These are phyloP conservation scores for Hipparchia sbordonii DNA, from an alignment of 2,888 invertebrate species.

Conservation along the genomic window DNA sequence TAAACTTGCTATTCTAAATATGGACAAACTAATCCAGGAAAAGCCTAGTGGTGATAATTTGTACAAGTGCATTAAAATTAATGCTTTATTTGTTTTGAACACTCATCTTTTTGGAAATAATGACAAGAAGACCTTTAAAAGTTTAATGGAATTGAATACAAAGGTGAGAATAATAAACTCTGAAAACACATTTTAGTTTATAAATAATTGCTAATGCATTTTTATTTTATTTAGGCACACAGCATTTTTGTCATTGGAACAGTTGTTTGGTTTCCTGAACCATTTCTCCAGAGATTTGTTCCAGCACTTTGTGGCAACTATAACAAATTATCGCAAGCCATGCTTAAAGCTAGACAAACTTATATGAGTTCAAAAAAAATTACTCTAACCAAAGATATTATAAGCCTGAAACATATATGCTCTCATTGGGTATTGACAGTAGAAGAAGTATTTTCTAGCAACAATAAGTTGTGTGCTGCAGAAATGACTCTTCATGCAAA, in stretches of 20 bases:
- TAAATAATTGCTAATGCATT: slow-evolving; percentile 12
- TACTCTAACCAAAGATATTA: slow-evolving; percentile 85
- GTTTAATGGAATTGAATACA: slow-evolving; percentile 88
- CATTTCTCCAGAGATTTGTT: slow-evolving; percentile 87
- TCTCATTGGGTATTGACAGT: slow-evolving; percentile 68
- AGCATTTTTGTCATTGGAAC: slow-evolving; percentile 91
- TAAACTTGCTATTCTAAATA: slow-evolving; percentile 82
- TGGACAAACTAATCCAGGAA: slow-evolving; percentile 81
- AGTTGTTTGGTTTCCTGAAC: slow-evolving; percentile 92
- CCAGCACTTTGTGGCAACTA: slow-evolving; percentile 81
- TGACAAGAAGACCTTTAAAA: slow-evolving; percentile 89
- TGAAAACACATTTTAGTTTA: slow-evolving; percentile 14
- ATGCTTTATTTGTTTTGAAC: slow-evolving; percentile 86
- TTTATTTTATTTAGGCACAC: slow-evolving; percentile 82
- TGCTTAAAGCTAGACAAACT: slow-evolving; percentile 79
- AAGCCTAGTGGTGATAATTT: slow-evolving; percentile 78
- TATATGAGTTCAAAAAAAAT: slow-evolving; percentile 82
- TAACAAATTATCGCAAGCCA: slow-evolving; percentile 69
- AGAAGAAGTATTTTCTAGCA: slow-evolving; percentile 66
- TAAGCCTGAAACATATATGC: slow-evolving; percentile 61
- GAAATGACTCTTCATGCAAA: slow-evolving; percentile 74
- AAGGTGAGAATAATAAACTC: slow-evolving; percentile 78
- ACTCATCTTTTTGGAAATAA: slow-evolving; percentile 88
- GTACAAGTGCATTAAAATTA: slow-evolving; percentile 86
- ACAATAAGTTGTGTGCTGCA: slow-evolving; percentile 66